Percentiles rank a stretch among this genome's conserved stretches.
These are phyloP conservation scores for Monochamus saltuarius DNA, from an alignment of 1,140 invertebrate species.

Conservation along the genomic window DNA sequence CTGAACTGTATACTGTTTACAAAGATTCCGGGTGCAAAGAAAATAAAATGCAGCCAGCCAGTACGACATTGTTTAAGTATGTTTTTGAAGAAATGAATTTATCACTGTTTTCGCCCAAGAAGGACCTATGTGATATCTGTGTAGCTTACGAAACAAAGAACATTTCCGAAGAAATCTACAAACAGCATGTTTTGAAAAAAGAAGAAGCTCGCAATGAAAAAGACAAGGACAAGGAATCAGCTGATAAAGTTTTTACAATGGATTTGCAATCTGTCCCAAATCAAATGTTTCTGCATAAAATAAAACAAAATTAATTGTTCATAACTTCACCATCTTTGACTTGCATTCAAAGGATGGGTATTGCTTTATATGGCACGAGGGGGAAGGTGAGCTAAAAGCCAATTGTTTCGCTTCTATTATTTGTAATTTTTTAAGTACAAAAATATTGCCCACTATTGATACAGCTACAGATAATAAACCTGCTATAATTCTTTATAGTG, in stretches of 20 bases:
- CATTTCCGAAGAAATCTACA: conserved; percentile 18
- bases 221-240: conserved; percentile 32
- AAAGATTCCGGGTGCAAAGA: conserved; percentile 29
- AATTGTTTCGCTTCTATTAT: too few species aligned
- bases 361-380: too few species aligned
- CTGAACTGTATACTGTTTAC: conserved; percentile 36
- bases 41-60: conserved; percentile 19
- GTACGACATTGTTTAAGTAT: conserved; percentile 6
- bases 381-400: too few species aligned
- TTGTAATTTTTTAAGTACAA: too few species aligned
- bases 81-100: conserved; percentile 27
- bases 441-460: too few species aligned
- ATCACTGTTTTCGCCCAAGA: conserved; percentile 23
- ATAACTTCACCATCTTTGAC: too few species aligned
- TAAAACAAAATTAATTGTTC: too few species aligned
- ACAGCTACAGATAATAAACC: too few species aligned
- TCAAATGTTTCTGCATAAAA: conserved; percentile 14
- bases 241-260: conserved; percentile 23
- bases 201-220: conserved; percentile 30
- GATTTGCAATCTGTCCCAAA: conserved; percentile 11
- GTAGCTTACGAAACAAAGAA: conserved; percentile 28
- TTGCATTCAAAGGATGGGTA: too few species aligned
- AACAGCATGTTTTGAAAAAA: conserved; percentile 20
- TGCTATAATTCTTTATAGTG: too few species aligned
- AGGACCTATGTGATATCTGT: conserved; percentile 27